Evolutionary conservation across 2,888 invertebrate species (phyloP), one percentile per base, ranked within the genome.

Genomic region (Epistrophe eligans): DNA sequence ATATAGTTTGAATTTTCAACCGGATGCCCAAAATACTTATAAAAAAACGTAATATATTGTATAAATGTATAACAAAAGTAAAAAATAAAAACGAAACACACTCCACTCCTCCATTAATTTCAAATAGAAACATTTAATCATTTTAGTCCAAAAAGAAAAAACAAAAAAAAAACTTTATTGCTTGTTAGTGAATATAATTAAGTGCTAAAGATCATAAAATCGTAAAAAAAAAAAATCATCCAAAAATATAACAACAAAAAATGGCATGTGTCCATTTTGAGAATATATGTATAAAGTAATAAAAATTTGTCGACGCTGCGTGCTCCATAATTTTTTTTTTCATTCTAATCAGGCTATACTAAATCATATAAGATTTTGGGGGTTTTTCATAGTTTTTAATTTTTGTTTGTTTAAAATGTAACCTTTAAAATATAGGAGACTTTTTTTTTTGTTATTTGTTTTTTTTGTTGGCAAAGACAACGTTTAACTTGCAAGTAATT

Each of bases 131-230:
- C 72, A 72, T 71, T 72, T 48, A 64, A 66, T 43, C 50, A 58
- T 67, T 66, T 60, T 13, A 67, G 11, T 40, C 60, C n/a, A 19
- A 57, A 64, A 48, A 17, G 50, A 35, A 35, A 55, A 57, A 35
- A 73, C 28, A 58, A 35, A 35, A 55, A 57, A 35, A 73, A 40
- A 15, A 55, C 13, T 66, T 67, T 73, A 62, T 71, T 40, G 43
- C 72, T 62, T 70, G 48, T 70, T 70, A 55, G 19, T 81, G 84
- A 77, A 81, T 77, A 55, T 85, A 77, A 85, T 81, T 73, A 62
- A 80, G 80, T 84, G 77, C 48, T 73, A 77, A 77, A 72, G 71
- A 74, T 77, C 58, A 52, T 77, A 77, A 32, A 66, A 79, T 66
- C 71, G 52, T 72, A 60, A 64, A 79, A 48, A 28, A 60, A 64